These are phyloP conservation scores for Cygnus atratus DNA, from an alignment of 2,113 vertebrate species.

Conservation along the genomic window DNA sequence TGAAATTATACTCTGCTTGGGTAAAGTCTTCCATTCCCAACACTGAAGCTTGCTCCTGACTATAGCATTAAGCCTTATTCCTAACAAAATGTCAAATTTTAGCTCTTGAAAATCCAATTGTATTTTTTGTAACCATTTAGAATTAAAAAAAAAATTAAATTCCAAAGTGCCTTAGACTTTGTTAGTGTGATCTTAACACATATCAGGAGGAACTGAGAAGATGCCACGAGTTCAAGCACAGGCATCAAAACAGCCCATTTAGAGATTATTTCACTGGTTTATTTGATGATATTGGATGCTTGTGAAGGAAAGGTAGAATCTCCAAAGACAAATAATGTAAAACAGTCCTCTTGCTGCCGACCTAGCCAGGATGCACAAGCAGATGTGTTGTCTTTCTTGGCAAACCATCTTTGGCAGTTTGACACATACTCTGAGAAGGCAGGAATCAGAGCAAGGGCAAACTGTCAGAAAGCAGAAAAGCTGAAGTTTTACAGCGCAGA, in stretches of 20 bases:
- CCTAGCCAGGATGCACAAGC: not conserved
- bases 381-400: slow-evolving; percentile 20
- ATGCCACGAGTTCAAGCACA: not conserved
- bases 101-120: not conserved
- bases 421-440: not conserved
- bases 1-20: not conserved
- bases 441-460: slow-evolving; percentile 33
- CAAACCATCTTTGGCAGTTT: not conserved
- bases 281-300: not conserved
- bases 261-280: not conserved
- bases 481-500: not conserved
- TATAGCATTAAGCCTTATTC: not conserved
- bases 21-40: not conserved
- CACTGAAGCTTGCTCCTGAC: not conserved
- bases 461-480: slow-evolving; percentile 12
- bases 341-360: not conserved
- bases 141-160: not conserved
- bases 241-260: not conserved
- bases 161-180: not conserved
- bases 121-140: not conserved
- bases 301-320: not conserved
- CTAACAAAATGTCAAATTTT: not conserved
- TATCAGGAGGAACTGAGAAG: not conserved
- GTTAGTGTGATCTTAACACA: not conserved
- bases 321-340: not conserved